phyloP scores from a whole-genome alignment of 2,797 vertebrate species.

The Yasuhikotakia modesta region DNA sequence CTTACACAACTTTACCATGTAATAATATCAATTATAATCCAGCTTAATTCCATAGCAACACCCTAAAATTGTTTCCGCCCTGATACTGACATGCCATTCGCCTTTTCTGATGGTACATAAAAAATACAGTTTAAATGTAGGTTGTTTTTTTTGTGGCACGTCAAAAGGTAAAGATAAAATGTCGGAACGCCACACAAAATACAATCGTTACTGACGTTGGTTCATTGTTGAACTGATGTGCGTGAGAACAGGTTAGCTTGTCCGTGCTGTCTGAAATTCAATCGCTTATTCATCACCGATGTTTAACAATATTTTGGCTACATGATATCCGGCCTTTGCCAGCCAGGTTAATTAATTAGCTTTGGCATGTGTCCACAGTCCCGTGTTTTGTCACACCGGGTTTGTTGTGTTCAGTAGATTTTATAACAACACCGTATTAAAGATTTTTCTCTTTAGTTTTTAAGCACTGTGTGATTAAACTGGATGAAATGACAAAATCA shows the following conservation, averaged over 20 bases:
- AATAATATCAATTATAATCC: no score
- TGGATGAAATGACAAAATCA: not conserved
- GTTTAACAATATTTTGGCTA: conserved; percentile 30
- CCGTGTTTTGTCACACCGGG: not conserved
- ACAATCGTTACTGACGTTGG: not conserved
- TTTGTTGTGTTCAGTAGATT: not conserved
- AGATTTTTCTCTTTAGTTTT: conserved; percentile 9
- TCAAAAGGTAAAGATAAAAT: no score
- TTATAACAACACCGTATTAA: conserved; percentile 16
- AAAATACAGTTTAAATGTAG: no score
- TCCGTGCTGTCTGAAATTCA: conserved; percentile 12
- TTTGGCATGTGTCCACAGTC: not conserved
- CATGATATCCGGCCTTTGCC: conserved; percentile 6
- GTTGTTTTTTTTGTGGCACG: no score
- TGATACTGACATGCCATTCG: no score
- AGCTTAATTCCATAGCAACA: not conserved
- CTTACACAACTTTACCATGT: no score
- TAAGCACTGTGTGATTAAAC: not conserved
- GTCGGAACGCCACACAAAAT: no score
- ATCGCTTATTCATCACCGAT: not conserved
- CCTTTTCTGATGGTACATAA: no score
- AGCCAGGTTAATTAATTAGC: conserved; percentile 31
- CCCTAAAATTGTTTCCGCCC: not conserved
- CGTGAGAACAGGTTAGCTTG: not conserved
- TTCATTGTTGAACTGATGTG: not conserved